These are phyloP conservation scores for Thripadectes ignobilis DNA, from an alignment of 2,797 vertebrate species.

Conservation along the genomic window DNA sequence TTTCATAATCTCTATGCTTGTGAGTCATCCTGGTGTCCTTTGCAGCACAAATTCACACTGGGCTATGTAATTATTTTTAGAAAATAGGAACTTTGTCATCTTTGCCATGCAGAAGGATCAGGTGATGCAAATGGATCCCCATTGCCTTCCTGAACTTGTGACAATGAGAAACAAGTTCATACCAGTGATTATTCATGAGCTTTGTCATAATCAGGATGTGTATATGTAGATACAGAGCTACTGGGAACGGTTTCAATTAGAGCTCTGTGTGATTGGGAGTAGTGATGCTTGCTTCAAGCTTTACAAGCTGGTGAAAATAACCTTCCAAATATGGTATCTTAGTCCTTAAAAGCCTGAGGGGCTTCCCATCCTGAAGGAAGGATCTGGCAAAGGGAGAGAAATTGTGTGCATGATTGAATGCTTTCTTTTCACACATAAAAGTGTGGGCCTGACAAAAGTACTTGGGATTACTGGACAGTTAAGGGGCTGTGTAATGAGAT, in stretches of 20 bases:
- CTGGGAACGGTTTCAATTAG: constrained; percentile 48
- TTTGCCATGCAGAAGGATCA: constrained; percentile 45
- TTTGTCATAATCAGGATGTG: constrained; percentile 64
- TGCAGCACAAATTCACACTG: constrained; percentile 61
- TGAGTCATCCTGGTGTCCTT: constrained; percentile 29
- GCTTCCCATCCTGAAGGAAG: constrained; percentile 15
- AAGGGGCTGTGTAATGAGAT: neutral
- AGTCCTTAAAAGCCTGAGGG: constrained; percentile 7
- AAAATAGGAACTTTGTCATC: constrained; percentile 68
- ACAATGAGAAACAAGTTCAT: constrained; percentile 60
- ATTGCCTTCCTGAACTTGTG: constrained; percentile 59
- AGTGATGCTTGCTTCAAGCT: neutral
- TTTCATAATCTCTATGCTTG: constrained; percentile 61
- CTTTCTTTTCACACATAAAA: neutral
- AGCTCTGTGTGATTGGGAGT: constrained; percentile 32
- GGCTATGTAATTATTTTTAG: constrained; percentile 66
- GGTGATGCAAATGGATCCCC: constrained; percentile 52
- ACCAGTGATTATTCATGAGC: constrained; percentile 71
- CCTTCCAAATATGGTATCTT: constrained; percentile 6
- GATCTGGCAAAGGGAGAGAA: neutral
- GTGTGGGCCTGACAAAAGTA: neutral
- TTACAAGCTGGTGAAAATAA: constrained; percentile 39
- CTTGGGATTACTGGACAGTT: constrained; percentile 1
- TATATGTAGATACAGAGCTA: constrained; percentile 57
- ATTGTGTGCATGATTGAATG: neutral